These are phyloP conservation scores for Drosophila stalkeri DNA, from an alignment of 2,888 invertebrate genomes.

Conservation along the genomic window DNA sequence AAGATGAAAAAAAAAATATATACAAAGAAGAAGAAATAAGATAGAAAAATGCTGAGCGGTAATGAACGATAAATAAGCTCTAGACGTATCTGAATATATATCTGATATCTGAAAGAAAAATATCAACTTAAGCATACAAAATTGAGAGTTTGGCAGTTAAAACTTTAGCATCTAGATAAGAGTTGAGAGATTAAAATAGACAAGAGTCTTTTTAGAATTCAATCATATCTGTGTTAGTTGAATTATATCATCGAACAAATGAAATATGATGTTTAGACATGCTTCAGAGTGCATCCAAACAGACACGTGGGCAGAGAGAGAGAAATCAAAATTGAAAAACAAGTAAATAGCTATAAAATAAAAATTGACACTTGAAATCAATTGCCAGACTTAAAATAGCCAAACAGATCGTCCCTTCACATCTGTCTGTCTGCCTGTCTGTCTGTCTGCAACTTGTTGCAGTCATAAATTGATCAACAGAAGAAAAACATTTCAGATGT, in stretches of 20 bases:
- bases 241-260: neutral
- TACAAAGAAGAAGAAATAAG: neutral
- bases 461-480: constrained; percentile 34
- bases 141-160: too few species aligned
- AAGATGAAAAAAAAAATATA: neutral
- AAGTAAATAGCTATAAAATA: constrained; percentile 35
- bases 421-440: neutral
- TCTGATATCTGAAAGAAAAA: too few species aligned
- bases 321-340: constrained; percentile 15
- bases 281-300: neutral
- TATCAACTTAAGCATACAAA: neutral
- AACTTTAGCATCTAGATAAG: neutral
- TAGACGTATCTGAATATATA: too few species aligned
- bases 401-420: neutral
- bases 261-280: neutral
- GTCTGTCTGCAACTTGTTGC: constrained; percentile 22
- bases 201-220: neutral
- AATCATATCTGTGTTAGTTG: neutral
- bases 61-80: too few species aligned
- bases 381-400: constrained; percentile 52
- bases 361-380: constrained; percentile 67
- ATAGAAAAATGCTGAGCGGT: too few species aligned
- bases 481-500: constrained; percentile 6
- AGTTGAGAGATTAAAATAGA: too few species aligned
- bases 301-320: neutral